phyloP scores from a whole-genome alignment of 53 echinoderm and acorn worm species.

The Temnopleurus reevesii region DNA sequence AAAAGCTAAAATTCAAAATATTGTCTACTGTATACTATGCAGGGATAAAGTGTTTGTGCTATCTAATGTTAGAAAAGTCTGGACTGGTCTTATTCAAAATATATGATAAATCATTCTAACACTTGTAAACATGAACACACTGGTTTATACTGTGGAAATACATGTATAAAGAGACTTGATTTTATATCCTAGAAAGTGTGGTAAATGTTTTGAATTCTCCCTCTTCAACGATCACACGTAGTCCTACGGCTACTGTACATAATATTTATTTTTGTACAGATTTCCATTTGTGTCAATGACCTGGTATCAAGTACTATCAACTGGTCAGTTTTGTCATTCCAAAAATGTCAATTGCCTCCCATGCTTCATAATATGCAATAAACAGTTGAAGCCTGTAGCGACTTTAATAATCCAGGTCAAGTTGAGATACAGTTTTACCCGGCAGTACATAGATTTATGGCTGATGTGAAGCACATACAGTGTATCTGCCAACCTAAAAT shows the following conservation, averaged over 20 bases:
- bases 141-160: too few relatives aligned
- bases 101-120: too few relatives aligned
- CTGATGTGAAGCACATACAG: neutral
- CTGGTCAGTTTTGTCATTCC: conserved; percentile 38
- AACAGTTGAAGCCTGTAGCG: conserved; percentile 17
- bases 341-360: conserved; percentile 37
- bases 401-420: conserved; percentile 58
- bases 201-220: too few relatives aligned
- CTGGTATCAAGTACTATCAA: neutral
- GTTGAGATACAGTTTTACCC: neutral
- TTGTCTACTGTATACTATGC: too few relatives aligned
- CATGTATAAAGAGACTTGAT: too few relatives aligned
- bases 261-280: neutral
- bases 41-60: too few relatives aligned
- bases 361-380: conserved; percentile 23
- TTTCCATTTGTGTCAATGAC: too few relatives aligned
- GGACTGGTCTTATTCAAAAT: too few relatives aligned
- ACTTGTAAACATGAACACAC: too few relatives aligned
- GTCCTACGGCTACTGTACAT: neutral
- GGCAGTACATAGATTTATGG: neutral
- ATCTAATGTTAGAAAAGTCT: too few relatives aligned
- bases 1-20: too few relatives aligned
- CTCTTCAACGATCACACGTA: neutral
- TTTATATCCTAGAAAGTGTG: too few relatives aligned
- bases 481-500: neutral